Percentiles rank a stretch among this genome's conserved stretches.
Evolutionary conservation across 2,888 invertebrate species (phyloP).

Genomic region (Drosophila phalerata): DNA sequence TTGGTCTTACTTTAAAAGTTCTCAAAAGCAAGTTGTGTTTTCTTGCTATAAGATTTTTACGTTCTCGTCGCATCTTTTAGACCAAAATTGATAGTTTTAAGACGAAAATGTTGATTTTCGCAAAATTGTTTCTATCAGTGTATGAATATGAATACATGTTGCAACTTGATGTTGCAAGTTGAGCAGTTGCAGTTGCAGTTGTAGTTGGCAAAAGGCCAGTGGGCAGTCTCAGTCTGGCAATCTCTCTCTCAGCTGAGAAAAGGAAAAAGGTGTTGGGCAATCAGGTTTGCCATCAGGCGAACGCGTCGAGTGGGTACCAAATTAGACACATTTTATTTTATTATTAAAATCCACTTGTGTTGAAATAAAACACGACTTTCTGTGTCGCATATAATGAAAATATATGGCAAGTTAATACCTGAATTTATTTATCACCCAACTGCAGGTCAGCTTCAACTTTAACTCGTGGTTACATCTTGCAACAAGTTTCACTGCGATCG

Average conservation of each 20-base stretch:
- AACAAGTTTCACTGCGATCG: constrained; percentile 36
- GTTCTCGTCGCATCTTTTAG: no score
- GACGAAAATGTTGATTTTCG: no score
- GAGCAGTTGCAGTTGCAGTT: constrained; percentile 33
- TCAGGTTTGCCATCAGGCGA: constrained; percentile 59
- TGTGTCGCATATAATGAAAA: constrained; percentile 85
- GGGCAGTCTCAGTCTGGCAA: constrained; percentile 51
- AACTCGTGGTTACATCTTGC: constrained; percentile 18
- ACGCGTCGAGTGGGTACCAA: constrained; percentile 71
- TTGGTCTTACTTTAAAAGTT: no score
- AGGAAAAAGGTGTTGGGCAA: constrained; percentile 67
- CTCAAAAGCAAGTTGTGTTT: no score
- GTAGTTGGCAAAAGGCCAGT: constrained; percentile 40
- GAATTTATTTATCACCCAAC: constrained; percentile 84
- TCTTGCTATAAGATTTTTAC: no score
- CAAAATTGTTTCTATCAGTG: no score
- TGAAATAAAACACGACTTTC: constrained; percentile 86
- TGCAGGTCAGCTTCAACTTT: constrained; percentile 53
- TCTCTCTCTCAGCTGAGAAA: constrained; percentile 43
- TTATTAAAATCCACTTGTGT: constrained; percentile 85
- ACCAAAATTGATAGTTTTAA: no score
- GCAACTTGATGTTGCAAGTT: constrained; percentile 18
- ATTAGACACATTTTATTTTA: constrained; percentile 85
- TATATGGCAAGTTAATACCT: constrained; percentile 85
- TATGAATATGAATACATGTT: constrained; percentile 24